A percentile compares a stretch with the other conserved stretches of the same genome.
Evolutionary conservation across 2,113 vertebrate genomes (phyloP).

Genomic region (Pavo muticus): DNA sequence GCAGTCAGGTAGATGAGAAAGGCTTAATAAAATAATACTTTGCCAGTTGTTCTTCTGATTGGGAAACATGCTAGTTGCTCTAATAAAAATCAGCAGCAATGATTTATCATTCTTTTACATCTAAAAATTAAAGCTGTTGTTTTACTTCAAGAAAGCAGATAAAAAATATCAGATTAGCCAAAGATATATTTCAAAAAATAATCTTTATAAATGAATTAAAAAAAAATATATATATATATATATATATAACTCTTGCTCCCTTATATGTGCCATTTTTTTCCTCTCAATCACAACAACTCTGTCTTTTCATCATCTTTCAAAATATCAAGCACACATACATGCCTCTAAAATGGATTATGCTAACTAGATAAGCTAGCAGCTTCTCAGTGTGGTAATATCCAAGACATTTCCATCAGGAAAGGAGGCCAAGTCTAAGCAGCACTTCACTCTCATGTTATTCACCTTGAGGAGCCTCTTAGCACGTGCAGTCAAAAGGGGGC

Average conservation of each 20-base stretch:
- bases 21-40: background rate
- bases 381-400: background rate
- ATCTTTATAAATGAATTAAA: rapidly evolving
- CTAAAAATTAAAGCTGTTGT: background rate
- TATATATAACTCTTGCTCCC: background rate
- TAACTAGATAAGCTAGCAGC: background rate
- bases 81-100: background rate
- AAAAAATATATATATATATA: background rate
- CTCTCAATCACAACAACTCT: background rate
- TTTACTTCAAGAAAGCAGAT: background rate
- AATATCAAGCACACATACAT: background rate
- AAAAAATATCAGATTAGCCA: background rate
- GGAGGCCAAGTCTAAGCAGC: background rate
- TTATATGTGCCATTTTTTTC: background rate
- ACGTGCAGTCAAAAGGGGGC: rapidly evolving
- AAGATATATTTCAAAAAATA: background rate
- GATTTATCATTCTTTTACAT: background rate
- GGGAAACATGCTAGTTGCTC: background rate
- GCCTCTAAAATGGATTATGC: background rate
- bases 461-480: background rate
- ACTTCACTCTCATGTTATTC: rapidly evolving
- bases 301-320: background rate
- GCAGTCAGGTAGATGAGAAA: background rate
- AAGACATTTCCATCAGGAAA: background rate
- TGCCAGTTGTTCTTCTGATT: background rate